Evolutionary conservation across 2,797 vertebrate genomes (phyloP), one percentile per base, ranked within the genome.

Genomic region (Silurus lanzhouensis): DNA sequence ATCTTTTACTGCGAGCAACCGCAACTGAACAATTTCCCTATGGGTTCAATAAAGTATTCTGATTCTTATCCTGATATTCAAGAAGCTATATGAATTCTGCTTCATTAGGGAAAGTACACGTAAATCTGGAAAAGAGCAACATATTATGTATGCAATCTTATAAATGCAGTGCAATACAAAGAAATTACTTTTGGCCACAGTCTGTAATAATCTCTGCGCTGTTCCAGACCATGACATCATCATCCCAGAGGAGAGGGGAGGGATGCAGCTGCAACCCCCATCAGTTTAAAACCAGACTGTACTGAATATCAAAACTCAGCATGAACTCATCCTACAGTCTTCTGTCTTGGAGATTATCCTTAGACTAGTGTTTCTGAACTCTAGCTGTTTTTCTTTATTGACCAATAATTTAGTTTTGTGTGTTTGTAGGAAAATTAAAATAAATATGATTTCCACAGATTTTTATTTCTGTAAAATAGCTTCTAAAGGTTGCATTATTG

Each of bases 171-270:
- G 67, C 68, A 48, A 25, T 77, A 83, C 25, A 55, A 55, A 67
- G 17, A 91, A 87, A 64, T 87, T 81, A 90, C 84, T 82, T 88
- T 89, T 89, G 83, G 89, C 76, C 84, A 87, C 44, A 88, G 81
- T 77, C 64, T 83, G 79, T 74, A 83, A 48, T 92, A 92, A 94
- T 95, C 92, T 88, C 89, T 91, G 86, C 88, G 89, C 93, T 87
- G 25, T 90, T 89, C 88, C 89, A 92, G 90, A 89, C 90, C 86
- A 90, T 94, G 94, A 95, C 91, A 91, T 95, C 93, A 94, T 92
- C 89, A 78, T 88, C 92, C 90, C 20, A 48, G 88, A 91, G 90
- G 86, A 90, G 58, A 78, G n/a, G 82, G 81, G 86, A 46, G 83
- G 83, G 58, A 63, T 88, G 60, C 85, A 88, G 84, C 88, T 78